Evolutionary conservation across 2,797 vertebrate species (phyloP), one percentile per base, ranked within the genome.

Genomic region (Muscicapa comitata): DNA sequence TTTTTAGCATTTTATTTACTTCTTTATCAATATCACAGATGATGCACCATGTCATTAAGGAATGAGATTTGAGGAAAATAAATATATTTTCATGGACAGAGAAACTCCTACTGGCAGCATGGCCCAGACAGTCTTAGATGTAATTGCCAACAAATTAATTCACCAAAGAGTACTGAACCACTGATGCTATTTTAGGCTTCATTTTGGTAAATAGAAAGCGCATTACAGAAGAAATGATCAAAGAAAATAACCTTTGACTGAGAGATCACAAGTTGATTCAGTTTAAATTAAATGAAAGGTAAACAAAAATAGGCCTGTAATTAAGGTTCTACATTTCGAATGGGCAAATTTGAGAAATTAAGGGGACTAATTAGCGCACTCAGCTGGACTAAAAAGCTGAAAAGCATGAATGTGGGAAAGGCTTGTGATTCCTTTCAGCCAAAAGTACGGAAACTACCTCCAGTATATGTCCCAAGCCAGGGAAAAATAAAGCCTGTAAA

Each of bases 221-320:
- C 51, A 72, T 88, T 91, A 93, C 28, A 72, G 82, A 92, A 94
- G 79, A 81, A 84, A 40, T 0, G 40, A 95, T 96, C 94, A 95
- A 95, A 94, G 90, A 86, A 94, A 94, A 91, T 87, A 94, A 95
- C 94, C 85, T 95, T 91, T 94, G 93, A 95, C 96, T 90, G 91
- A 89, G 63, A 2, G n/a, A 93, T 95, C 88, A 90, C 79, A 90
- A 91, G 91, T 75, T 86, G 88, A 95, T 95, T 93, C 90, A 72
- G 73, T 88, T 86, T 72, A 88, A 96, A 95, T 95, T 94, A 93
- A 93, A 95, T 84, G 73, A 66, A 81, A 85, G 58, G 79, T 88
- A 95, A 96, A 96, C 54, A 95, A 93, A 95, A 94, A 75, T 48
- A 93, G 82, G 82, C 51, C 90, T 95, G 70, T 95, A 96, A 95